These are phyloP conservation scores for Megalurothrips usitatus DNA, from an alignment of 2,888 invertebrate species.

Conservation along the genomic window DNA sequence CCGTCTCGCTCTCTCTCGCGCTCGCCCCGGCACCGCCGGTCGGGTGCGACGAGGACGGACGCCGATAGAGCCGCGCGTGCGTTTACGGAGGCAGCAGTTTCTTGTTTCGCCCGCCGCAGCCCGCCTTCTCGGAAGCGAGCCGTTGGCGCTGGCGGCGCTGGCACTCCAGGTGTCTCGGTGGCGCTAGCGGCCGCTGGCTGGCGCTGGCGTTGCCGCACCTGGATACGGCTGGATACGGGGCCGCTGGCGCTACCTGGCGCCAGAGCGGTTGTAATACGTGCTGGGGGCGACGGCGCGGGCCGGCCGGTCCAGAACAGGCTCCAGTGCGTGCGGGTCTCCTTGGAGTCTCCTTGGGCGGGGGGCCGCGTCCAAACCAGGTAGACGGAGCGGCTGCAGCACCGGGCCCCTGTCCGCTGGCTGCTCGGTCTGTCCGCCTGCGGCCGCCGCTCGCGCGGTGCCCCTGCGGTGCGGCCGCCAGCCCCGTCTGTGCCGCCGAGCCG, in stretches of 20 bases:
- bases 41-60: not conserved
- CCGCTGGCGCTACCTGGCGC: conserved; percentile 9
- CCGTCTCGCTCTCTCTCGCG: not conserved
- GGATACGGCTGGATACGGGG: no score
- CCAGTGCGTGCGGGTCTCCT: conserved; percentile 1
- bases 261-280: not conserved
- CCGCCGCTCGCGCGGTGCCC: not conserved
- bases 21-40: not conserved
- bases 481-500: not conserved
- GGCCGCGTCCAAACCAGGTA: no score
- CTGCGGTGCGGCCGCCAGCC: not conserved
- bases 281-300: not conserved
- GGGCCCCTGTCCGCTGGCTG: no score
- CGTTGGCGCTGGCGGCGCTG: not conserved
- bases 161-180: not conserved
- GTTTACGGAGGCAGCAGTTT: no score
- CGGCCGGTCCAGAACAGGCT: not conserved
- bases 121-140: not conserved
- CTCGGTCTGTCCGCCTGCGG: no score
- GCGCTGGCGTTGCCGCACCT: no score
- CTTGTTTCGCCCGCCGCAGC: no score
- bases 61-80: no score
- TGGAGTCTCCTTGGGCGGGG: not conserved
- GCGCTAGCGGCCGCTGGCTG: not conserved
- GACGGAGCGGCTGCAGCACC: no score